Conservation (phyloP, 2,888 invertebrate genomes). For the Drosophila rubida region DNA sequence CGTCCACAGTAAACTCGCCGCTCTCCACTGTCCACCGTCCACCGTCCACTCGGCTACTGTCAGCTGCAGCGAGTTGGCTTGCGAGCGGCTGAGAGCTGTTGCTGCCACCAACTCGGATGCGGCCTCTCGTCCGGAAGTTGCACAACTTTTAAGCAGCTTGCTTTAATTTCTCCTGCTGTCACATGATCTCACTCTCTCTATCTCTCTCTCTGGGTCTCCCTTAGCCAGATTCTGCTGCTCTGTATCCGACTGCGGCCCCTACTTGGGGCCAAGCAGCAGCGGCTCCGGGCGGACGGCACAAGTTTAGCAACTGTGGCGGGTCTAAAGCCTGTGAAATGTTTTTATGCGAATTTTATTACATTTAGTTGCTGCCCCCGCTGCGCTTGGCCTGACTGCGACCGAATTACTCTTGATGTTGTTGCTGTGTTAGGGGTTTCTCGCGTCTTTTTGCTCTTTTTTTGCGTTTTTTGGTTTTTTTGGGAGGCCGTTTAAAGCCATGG, state of each 20-base stretch:
- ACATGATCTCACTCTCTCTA: conserved; percentile 46
- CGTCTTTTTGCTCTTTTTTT: background rate
- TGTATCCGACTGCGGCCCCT: conserved; percentile 1
- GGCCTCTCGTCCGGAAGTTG: conserved; percentile 59
- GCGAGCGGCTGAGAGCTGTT: conserved; percentile 24
- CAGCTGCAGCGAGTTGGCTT: conserved; percentile 6
- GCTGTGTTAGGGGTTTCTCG: conserved; percentile 1
- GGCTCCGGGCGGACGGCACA: conserved; percentile 42
- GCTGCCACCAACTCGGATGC: conserved; percentile 38
- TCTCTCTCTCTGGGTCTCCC: conserved; percentile 7
- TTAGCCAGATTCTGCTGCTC: too few relatives aligned
- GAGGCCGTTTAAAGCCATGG: conserved; percentile 45
- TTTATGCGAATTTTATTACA: conserved; percentile 77
- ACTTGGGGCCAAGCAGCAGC: conserved; percentile 1
- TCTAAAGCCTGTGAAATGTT: conserved; percentile 68
- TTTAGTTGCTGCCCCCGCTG: conserved; percentile 52
- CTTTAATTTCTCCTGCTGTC: conserved; percentile 60
- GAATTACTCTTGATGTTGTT: conserved; percentile 14
- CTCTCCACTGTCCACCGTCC: background rate
- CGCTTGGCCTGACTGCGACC: background rate
- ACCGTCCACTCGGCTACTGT: conserved; percentile 30
- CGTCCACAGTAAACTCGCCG: background rate
- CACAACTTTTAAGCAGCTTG: conserved; percentile 71
- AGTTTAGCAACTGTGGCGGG: conserved; percentile 47
- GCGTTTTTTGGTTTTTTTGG: background rate